Evolutionary conservation across 1,140 invertebrate genomes (phyloP).

Genomic region (Hylaeus anthracinus): DNA sequence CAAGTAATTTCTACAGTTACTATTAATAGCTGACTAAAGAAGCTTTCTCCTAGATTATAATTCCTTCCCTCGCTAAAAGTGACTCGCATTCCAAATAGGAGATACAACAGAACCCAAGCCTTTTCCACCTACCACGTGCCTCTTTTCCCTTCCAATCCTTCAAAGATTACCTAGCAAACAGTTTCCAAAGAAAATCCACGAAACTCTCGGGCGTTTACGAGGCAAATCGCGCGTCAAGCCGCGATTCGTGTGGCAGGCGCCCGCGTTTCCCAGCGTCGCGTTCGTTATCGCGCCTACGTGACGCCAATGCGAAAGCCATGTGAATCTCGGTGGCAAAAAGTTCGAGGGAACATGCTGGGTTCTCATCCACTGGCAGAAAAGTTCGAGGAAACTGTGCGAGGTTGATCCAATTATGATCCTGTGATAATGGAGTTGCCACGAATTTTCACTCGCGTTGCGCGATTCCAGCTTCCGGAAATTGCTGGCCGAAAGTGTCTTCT

Average conservation of each 20-base stretch:
- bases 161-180: conserved; percentile 12
- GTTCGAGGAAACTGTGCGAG: too few species aligned
- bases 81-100: neutral
- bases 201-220: neutral
- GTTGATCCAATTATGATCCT: too few species aligned
- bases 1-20: too few species aligned
- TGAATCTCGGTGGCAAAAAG: neutral
- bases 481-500: too few species aligned
- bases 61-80: neutral
- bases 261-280: neutral
- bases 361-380: too few species aligned
- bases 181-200: conserved; percentile 7
- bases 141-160: neutral
- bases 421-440: too few species aligned
- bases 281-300: conserved; percentile 7
- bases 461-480: too few species aligned
- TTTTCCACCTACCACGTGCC: neutral
- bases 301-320: neutral
- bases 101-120: neutral
- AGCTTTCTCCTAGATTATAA: too few species aligned
- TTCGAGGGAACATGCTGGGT: neutral
- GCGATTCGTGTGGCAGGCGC: neutral
- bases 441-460: too few species aligned
- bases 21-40: too few species aligned
- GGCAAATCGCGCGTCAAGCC: conserved; percentile 9